phyloP scores from a whole-genome alignment of 2,113 vertebrate species.

The Semicossyphus pulcher region DNA sequence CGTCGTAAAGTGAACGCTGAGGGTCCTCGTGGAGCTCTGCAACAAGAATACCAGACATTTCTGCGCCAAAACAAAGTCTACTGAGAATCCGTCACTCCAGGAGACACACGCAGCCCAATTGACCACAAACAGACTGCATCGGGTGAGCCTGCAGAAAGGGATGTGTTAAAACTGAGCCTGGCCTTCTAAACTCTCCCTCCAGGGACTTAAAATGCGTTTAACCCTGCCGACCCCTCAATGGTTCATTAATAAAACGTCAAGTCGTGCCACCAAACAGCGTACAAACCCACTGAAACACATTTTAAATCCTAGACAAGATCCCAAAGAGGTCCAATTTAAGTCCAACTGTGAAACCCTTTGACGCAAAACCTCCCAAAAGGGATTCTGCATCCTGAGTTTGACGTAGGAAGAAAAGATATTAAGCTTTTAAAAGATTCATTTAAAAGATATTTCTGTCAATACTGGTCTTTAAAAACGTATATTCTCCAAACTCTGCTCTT shows the following conservation, averaged over 20 bases:
- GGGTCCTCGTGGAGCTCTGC: background rate
- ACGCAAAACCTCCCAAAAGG: too few relatives aligned
- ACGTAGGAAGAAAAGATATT: too few relatives aligned
- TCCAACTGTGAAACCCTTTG: too few relatives aligned
- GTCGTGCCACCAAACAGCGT: background rate
- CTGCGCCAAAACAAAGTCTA: conserved; percentile 12
- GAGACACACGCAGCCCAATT: background rate
- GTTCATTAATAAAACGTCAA: background rate
- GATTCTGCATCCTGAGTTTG: too few relatives aligned
- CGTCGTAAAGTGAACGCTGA: conserved; percentile 31
- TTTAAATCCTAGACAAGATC: background rate
- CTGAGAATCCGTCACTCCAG: background rate
- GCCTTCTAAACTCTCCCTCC: too few relatives aligned
- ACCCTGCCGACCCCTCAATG: background rate
- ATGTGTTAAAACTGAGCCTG: background rate
- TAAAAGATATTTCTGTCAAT: too few relatives aligned
- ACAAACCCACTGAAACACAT: background rate
- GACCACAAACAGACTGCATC: background rate
- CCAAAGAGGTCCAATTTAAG: too few relatives aligned
- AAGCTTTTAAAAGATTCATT: too few relatives aligned
- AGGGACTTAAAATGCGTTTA: too few relatives aligned
- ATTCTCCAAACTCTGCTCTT: too few relatives aligned
- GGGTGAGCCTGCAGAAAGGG: background rate
- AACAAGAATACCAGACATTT: conserved; percentile 7
- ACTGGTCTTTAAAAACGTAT: too few relatives aligned